Evolutionary conservation across 1,140 invertebrate genomes (phyloP), one percentile per base, ranked within the genome.

Genomic region (Parasteatoda tepidariorum): DNA sequence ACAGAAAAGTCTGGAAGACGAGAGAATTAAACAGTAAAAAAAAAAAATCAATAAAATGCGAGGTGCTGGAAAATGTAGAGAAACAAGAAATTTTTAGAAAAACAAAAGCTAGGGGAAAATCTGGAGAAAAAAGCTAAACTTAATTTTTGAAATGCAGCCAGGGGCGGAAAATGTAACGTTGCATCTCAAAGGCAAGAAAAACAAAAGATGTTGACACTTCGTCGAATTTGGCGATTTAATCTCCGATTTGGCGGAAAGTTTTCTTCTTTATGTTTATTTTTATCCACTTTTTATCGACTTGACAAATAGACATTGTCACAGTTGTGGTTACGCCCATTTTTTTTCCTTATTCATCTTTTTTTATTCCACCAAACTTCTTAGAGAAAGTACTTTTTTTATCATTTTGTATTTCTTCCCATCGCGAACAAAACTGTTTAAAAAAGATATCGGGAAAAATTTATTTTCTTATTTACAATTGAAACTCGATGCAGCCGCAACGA

Each of bases 161-260:
- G 59, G 18, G 55, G 73, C 34, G 31, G 22, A 61, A 75, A 61
- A 62, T 61, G 33, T 26, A 61, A 61, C 34, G 55, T 34, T 41
- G 24, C 38, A 38, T 75, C 28, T 24, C 3, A 3, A 26, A 70
- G 34, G 28, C 24, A 62, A 38, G 62, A 59, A 62, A 57, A 62
- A 28, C 15, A 75, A 34, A n/a, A 61, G 9, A 38, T 38, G 73
- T 75, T 75, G 73, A 61, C 73, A 75, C 59, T 61, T 38, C 24
- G 73, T 75, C 57, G 57, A 75, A 75, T 75, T 75, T 75, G 73
- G 73, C 73, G 73, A 75, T 75, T 61, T 61, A 75, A 75, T 75
- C 73, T 75, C 55, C 33, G 73, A 75, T 75, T 75, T 75, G 59
- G 55, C 73, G 55, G 11, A 33, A 61, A 41, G 1, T 75, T 62